phyloP scores from a whole-genome alignment of 2,888 invertebrate genomes.

The Xestoiulus laeticollis region DNA sequence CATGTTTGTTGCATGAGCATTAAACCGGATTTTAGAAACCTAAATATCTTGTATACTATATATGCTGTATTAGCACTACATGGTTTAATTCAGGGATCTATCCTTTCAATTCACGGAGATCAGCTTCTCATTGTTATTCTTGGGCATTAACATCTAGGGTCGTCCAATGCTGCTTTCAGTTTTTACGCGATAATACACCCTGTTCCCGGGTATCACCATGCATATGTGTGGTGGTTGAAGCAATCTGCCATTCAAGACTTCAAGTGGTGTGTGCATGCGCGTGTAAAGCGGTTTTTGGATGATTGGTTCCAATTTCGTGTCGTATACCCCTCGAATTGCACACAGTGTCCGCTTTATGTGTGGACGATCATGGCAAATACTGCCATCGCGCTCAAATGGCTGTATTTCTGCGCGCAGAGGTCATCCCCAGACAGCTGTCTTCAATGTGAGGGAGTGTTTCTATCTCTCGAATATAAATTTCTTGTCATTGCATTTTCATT shows the following conservation, averaged over 20 bases:
- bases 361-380: conserved; percentile 16
- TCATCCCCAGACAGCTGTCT: conserved; percentile 37
- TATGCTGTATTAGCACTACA: not conserved
- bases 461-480: conserved; percentile 33
- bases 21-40: no score
- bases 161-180: not conserved
- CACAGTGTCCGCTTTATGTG: conserved; percentile 24
- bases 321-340: not conserved
- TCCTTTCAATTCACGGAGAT: not conserved
- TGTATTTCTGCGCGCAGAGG: not conserved
- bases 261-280: conserved; percentile 29
- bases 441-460: conserved; percentile 15
- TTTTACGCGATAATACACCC: not conserved
- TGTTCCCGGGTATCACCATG: conserved; percentile 16
- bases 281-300: conserved; percentile 23
- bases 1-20: no score
- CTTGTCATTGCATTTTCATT: conserved; percentile 37
- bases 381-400: conserved; percentile 18
- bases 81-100: not conserved
- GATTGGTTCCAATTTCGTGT: conserved; percentile 9
- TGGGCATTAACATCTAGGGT: conserved; percentile 8
- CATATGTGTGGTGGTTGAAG: not conserved
- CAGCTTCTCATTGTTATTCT: not conserved
- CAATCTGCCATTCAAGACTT: conserved; percentile 19
- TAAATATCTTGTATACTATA: no score